Conservation (phyloP, 2,888 invertebrate species). For the Maniola hyperantus region DNA sequence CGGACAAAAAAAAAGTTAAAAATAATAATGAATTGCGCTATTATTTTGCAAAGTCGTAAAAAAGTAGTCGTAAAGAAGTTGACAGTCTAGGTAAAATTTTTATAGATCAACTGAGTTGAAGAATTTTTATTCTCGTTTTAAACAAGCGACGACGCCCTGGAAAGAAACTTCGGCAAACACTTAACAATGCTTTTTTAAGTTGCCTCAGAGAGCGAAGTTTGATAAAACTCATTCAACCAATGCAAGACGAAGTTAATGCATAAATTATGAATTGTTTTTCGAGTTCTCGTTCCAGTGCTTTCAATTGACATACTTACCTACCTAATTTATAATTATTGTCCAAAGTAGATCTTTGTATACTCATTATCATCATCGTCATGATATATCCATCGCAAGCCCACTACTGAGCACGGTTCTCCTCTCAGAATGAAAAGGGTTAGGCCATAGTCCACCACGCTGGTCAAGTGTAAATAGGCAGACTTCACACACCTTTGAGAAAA, state of each 20-base stretch:
- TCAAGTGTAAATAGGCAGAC: no score
- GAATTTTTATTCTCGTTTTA: constrained; percentile 4
- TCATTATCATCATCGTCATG: no score
- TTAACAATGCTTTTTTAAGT: constrained; percentile 17
- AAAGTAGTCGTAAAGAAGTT: neutral
- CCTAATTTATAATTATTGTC: no score
- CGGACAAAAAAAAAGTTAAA: no score
- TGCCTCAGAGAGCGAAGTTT: constrained; percentile 2
- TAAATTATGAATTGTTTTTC: constrained; percentile 17
- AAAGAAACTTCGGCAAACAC: constrained; percentile 12
- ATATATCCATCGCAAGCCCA: no score
- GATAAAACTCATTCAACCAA: constrained; percentile 16
- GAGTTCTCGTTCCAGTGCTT: neutral
- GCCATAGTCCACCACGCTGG: no score
- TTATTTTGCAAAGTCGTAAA: neutral
- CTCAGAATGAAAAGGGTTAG: no score
- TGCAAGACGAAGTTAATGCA: constrained; percentile 11
- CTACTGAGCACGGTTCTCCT: no score
- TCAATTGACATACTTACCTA: neutral
- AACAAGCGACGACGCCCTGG: neutral
- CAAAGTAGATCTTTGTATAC: no score
- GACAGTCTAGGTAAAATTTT: neutral
- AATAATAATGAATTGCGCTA: neutral
- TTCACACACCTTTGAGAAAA: no score
- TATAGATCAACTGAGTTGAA: constrained; percentile 3